Evolutionary conservation across 2,113 vertebrate species (phyloP).

Genomic region (Scomber japonicus): DNA sequence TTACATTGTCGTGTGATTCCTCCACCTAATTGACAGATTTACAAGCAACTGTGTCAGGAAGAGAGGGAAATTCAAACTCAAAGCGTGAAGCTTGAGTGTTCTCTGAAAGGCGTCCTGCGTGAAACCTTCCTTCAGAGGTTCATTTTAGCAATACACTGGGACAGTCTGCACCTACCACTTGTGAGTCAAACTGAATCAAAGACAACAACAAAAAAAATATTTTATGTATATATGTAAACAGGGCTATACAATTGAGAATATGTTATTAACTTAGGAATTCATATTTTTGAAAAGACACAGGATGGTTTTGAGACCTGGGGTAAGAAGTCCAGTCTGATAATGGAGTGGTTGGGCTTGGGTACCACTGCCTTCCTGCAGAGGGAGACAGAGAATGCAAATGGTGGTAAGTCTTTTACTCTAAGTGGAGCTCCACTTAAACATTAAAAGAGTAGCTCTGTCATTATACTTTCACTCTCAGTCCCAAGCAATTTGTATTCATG

Average conservation of each 20-base stretch:
- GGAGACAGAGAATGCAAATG: constrained; percentile 65
- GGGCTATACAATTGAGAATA: background rate
- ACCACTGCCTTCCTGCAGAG: constrained; percentile 76
- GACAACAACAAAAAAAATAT: background rate
- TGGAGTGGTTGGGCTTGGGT: constrained; percentile 91
- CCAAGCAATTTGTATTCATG: too few species aligned
- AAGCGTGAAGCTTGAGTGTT: constrained; percentile 81
- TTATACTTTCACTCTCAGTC: too few species aligned
- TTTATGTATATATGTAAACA: background rate
- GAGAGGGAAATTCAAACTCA: constrained; percentile 77
- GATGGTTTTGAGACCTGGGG: constrained; percentile 59
- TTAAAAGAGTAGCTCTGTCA: too few species aligned
- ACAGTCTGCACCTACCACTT: constrained; percentile 71
- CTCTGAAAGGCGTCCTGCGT: constrained; percentile 82
- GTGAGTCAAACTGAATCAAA: constrained; percentile 65
- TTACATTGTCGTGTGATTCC: background rate
- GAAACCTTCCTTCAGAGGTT: constrained; percentile 80
- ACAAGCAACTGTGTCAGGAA: constrained; percentile 75
- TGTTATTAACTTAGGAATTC: background rate
- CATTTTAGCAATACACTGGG: constrained; percentile 86
- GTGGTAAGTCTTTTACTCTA: constrained; percentile 76
- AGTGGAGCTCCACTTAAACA: background rate
- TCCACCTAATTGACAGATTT: constrained; percentile 80
- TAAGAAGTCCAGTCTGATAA: constrained; percentile 80
- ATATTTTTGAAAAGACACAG: constrained; percentile 62